These are phyloP conservation scores for Procavia capensis DNA, from an alignment of 2,113 vertebrate genomes.

Conservation along the genomic window DNA sequence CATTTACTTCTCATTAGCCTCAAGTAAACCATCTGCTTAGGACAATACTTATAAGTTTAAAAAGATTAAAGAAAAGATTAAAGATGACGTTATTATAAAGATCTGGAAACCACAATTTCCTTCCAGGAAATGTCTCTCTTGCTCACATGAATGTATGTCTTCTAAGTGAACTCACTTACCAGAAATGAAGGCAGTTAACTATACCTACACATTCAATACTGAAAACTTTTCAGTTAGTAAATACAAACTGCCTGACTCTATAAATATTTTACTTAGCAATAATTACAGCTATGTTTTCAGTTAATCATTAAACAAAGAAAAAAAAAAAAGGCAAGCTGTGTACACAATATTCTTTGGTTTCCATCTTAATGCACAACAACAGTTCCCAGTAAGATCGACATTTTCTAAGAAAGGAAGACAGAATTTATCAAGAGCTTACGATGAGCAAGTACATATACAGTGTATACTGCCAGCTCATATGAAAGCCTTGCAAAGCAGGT, in stretches of 20 bases:
- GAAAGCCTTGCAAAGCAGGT: background rate
- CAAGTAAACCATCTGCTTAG: background rate
- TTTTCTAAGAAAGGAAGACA: slow-evolving; percentile 20
- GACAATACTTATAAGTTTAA: slow-evolving; percentile 50
- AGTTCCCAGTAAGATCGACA: background rate
- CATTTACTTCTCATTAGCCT: slow-evolving; percentile 61
- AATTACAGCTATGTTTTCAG: slow-evolving; percentile 28
- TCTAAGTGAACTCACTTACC: slow-evolving; percentile 74
- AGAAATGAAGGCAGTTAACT: slow-evolving; percentile 69
- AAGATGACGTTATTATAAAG: slow-evolving; percentile 78
- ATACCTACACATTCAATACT: slow-evolving; percentile 46
- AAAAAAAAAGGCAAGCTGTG: too few species aligned
- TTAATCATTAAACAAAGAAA: slow-evolving; percentile 29
- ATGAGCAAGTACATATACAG: background rate
- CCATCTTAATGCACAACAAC: background rate
- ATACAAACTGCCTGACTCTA: slow-evolving; percentile 5
- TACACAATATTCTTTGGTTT: slow-evolving; percentile 25
- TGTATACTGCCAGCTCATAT: background rate
- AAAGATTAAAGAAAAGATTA: slow-evolving; percentile 56
- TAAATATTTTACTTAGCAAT: slow-evolving; percentile 43
- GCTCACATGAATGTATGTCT: slow-evolving; percentile 72
- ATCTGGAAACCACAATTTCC: slow-evolving; percentile 88
- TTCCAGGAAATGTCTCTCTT: slow-evolving; percentile 89
- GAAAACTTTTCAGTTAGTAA: slow-evolving; percentile 13
- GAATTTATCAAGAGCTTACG: slow-evolving; percentile 6